A percentile compares a stretch with the other conserved stretches of the same genome.
Evolutionary conservation across 2,113 vertebrate species (phyloP).

Genomic region (Todiramphus chloris): DNA sequence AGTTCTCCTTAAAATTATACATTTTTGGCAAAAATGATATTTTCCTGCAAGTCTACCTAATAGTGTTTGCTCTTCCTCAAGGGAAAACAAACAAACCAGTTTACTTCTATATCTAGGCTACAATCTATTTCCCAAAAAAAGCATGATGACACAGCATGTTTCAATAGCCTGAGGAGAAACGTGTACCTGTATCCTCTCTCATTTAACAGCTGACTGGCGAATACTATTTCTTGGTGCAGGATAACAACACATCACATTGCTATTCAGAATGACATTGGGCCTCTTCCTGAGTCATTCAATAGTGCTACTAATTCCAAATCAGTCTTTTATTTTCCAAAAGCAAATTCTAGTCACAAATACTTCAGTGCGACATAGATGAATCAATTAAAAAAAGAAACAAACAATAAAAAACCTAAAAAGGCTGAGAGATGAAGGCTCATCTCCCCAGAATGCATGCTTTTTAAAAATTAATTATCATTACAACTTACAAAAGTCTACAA

Average conservation of each 20-base stretch:
- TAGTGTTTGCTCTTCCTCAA: background rate
- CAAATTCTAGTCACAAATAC: background rate
- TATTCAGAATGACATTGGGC: background rate
- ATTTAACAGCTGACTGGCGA: background rate
- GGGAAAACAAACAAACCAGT: background rate
- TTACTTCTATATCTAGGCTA: background rate
- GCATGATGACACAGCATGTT: background rate
- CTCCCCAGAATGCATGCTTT: background rate
- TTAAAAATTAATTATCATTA: background rate
- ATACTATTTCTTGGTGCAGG: background rate
- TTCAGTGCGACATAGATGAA: background rate
- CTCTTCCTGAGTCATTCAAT: background rate
- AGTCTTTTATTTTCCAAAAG: background rate
- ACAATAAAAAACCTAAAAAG: background rate
- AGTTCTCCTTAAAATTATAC: background rate
- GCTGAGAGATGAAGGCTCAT: background rate
- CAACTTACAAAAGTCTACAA: background rate
- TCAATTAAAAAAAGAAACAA: background rate
- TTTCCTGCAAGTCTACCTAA: background rate
- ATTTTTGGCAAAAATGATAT: background rate
- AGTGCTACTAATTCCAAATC: background rate
- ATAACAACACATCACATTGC: background rate
- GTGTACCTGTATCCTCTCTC: background rate
- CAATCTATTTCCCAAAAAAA: background rate
- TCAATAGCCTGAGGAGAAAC: background rate